Conservation (phyloP, 1,140 invertebrate species). For the Halyomorpha halys region DNA sequence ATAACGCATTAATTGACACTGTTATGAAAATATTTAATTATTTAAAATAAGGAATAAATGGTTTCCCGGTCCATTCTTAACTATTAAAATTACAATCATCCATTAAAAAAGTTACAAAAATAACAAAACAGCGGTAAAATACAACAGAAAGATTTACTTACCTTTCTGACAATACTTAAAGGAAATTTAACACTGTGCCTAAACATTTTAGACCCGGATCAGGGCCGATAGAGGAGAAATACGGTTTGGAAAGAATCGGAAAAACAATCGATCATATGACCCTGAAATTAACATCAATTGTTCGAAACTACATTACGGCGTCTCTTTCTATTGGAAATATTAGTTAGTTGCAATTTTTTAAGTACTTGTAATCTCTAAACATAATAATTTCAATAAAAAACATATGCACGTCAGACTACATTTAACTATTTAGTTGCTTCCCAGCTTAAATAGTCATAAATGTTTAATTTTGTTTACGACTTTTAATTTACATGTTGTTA, state of each 20-base stretch:
- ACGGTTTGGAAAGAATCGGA: not conserved
- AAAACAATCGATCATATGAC: constrained; percentile 11
- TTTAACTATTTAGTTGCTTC: too few relatives aligned
- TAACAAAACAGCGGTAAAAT: not conserved
- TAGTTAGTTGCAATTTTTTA: too few relatives aligned
- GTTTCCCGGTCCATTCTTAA: not conserved
- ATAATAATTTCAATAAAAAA: too few relatives aligned
- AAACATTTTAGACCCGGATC: constrained; percentile 17
- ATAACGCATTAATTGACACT: not conserved
- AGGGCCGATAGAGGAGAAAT: constrained; percentile 9
- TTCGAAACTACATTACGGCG: too few relatives aligned
- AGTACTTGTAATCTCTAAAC: too few relatives aligned
- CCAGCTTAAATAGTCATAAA: too few relatives aligned
- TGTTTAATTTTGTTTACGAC: too few relatives aligned
- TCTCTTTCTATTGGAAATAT: too few relatives aligned
- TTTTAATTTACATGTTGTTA: too few relatives aligned
- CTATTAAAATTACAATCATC: not conserved
- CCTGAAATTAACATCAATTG: too few relatives aligned
- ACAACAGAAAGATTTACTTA: not conserved
- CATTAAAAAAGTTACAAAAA: not conserved
- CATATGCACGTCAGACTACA: too few relatives aligned
- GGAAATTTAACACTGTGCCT: constrained; percentile 16
- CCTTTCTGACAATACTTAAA: constrained; percentile 4
- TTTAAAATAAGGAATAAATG: not conserved
- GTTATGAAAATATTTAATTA: not conserved